Base-by-base conservation (phyloP, 1,140 invertebrate genomes). In the Procambarus virginalis region DNA sequence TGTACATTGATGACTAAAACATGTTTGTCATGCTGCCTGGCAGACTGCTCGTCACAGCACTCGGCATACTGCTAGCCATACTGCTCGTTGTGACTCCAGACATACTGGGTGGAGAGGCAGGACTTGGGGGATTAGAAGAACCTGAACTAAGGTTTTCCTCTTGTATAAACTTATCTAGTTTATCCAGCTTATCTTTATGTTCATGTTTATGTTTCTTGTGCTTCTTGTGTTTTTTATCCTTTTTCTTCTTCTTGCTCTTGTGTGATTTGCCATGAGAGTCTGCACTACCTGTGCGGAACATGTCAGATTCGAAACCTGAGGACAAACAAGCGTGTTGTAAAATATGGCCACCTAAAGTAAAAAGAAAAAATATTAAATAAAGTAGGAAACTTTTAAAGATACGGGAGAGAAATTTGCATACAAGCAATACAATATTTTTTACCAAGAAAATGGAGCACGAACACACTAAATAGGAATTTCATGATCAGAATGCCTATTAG, bases 221-320 rank as follows among this genome's bases (percentile, higher is more conserved):
- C 86, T 95, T 95, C 92, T 95, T 95, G 91, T 96, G 95, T 91
- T 96, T 96, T 84, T 95, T 95, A 60, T 95, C 95, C 87, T 96
- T 95, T 48, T 95, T 95, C 92, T 95, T 96, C 91, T 96, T 96
- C 91, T 96, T 95, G 93, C 95, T 96, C 92, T 96, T 96, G 93
- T 97, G 96, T 91, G 96, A 96, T 92, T 96, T 82, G 34, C 87
- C 87, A 49, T 89, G 87, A 8, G 87, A 89, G 34, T 89, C 87
- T 48, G 87, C 87, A 84, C 87, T 89, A 12, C 87, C 81, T 49
- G 80, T 78, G 10, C 87, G 87, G 81, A 89, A 89, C 80, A 89
- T 77, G 73, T 89, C 87, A 0, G 87, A 96, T 91, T 97, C 96
- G 92, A 97, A 95, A 92, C 96, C 91, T 90, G 81, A 68, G 77